These are phyloP conservation scores for Drosophila quinaria DNA, from an alignment of 2,888 invertebrate genomes.

Conservation along the genomic window DNA sequence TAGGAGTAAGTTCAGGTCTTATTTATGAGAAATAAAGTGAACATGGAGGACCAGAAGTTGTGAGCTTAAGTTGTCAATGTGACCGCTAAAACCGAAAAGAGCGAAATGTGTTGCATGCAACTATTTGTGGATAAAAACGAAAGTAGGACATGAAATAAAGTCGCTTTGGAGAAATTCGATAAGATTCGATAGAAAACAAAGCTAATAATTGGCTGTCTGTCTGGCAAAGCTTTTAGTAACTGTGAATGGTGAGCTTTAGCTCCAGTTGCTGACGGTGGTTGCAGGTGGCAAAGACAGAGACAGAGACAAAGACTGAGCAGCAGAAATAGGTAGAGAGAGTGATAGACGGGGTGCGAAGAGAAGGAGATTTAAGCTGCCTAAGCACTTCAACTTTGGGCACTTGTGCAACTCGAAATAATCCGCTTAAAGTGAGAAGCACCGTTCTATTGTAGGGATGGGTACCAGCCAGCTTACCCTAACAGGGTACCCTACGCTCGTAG, in stretches of 20 bases:
- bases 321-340: too few relatives aligned
- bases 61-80: neutral
- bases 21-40: neutral
- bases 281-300: conserved; percentile 12
- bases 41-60: neutral
- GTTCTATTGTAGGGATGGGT: too few relatives aligned
- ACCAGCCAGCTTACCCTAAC: too few relatives aligned
- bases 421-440: conserved; percentile 33
- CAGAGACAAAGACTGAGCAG: neutral
- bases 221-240: conserved; percentile 7
- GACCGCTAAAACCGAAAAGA: neutral
- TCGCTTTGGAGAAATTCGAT: conserved; percentile 14
- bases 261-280: neutral
- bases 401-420: conserved; percentile 50
- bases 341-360: neutral
- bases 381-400: conserved; percentile 53
- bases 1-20: neutral
- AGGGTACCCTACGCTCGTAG: too few relatives aligned
- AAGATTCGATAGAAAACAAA: conserved; percentile 13
- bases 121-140: neutral
- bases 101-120: neutral
- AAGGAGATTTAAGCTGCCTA: conserved; percentile 21
- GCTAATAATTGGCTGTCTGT: conserved; percentile 17
- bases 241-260: neutral
- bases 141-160: conserved; percentile 13